phyloP scores from a whole-genome alignment of 2,113 vertebrate genomes.

The Pollachius pollachius region DNA sequence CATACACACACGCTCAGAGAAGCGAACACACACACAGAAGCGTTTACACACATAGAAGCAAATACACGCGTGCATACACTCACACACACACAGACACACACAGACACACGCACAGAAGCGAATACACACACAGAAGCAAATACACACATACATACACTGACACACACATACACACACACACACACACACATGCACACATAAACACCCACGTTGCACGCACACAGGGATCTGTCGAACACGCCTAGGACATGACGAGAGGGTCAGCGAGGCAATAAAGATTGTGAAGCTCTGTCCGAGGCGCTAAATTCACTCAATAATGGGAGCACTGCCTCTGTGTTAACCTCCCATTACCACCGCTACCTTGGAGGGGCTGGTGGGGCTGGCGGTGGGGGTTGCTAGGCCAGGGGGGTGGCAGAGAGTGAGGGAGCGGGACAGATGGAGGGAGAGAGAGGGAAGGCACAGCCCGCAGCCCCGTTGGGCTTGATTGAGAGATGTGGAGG shows the following conservation, averaged over 20 bases:
- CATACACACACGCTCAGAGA: no score
- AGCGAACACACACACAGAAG: no score
- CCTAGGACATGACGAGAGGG: conserved; percentile 94
- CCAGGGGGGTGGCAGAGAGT: background rate
- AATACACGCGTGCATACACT: no score
- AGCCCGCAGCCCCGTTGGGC: conserved; percentile 67
- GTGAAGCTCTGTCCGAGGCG: conserved; percentile 97
- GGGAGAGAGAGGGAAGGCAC: conserved; percentile 35
- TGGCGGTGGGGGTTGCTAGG: background rate
- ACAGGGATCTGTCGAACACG: conserved; percentile 64
- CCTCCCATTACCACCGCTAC: conserved; percentile 97
- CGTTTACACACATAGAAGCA: conserved; percentile 32
- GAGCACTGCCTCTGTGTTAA: conserved; percentile 96
- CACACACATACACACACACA: no score
- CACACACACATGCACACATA: no score
- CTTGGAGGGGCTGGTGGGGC: conserved; percentile 62
- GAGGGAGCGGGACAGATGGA: conserved; percentile 29
- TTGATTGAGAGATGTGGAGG: conserved; percentile 76
- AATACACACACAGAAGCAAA: no score
- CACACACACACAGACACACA: no score
- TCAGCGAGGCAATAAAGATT: conserved; percentile 99
- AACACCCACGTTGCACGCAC: conserved; percentile 66
- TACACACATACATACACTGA: no score
- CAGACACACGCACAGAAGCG: no score
- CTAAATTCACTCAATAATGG: conserved; percentile 99